Evolutionary conservation across 2,113 vertebrate species (phyloP), one percentile per base, ranked within the genome.

Genomic region (Erythrocercus mccallii): DNA sequence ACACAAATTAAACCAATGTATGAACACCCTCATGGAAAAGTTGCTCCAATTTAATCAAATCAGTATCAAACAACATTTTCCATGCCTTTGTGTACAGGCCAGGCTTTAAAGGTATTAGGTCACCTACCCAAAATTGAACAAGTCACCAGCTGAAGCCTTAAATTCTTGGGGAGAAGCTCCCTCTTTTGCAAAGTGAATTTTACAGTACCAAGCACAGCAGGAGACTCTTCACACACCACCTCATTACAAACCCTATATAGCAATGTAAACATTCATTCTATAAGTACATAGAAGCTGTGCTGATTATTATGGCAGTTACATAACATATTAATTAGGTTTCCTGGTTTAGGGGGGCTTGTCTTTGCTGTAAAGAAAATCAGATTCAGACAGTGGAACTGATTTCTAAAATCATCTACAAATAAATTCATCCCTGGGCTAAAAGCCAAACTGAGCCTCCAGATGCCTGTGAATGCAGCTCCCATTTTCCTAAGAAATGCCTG

Each of bases 381-480:
- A 76, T 88, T 90, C 62, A 58, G 60, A 51, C 35, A 79, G 44
- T 71, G 48, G 69, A 89, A 81, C 51, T n/a, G 56, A 71, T 94
- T 86, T 94, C 86, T 94, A 48, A 95, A 94, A 89, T 91, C 16
- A 31, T 86, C 68, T 30, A 48, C n/a, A 68, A 73, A 93, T 94
- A 85, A 92, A 78, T 70, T 78, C 60, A 44, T 18, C 64, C n/a
- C 86, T 81, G 44, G 77, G 72, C 72, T 51, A 81, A 81, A 21
- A 92, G 48, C 77, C 80, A 79, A 64, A 81, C 40, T 6, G 25
- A 91, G 18, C 65, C 44, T 35, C 37, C 61, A 84, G 64, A 71
- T 53, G 15, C 48, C 30, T 2, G 9, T 13, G 53, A 78, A 51
- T 51, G 20, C 53, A 76, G 44, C 65, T 74, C 51, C 42, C 21